phyloP scores from a whole-genome alignment of 2,888 invertebrate species.

The Zaprionus lineosus region DNA sequence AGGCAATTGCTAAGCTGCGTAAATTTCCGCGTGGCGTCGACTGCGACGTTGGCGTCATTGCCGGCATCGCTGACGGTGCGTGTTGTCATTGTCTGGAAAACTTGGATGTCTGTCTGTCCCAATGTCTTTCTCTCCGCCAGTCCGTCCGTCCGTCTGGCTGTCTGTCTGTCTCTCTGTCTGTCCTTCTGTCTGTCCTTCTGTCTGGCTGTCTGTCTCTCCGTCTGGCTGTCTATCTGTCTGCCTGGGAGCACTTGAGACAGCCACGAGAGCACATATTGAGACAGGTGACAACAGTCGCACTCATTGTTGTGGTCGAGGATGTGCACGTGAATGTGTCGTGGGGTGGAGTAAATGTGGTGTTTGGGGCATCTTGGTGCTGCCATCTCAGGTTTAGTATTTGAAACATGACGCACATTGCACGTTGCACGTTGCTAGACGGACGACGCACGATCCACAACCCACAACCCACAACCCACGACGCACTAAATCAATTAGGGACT shows the following conservation, averaged over 20 bases:
- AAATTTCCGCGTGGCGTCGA: constrained; percentile 67
- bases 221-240: constrained; percentile 39
- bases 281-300: constrained; percentile 70
- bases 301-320: constrained; percentile 32
- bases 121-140: no score
- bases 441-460: no score
- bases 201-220: no score
- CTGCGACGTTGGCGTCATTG: constrained; percentile 38
- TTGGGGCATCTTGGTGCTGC: no score
- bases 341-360: constrained; percentile 5
- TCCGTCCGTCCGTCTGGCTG: no score
- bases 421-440: no score
- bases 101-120: constrained; percentile 44
- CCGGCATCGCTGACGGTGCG: constrained; percentile 27
- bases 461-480: constrained; percentile 45
- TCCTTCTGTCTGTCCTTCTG: no score
- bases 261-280: constrained; percentile 72
- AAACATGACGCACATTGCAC: no score
- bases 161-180: no score
- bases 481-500: constrained; percentile 64
- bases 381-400: no score
- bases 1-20: constrained; percentile 73
- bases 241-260: constrained; percentile 67
- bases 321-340: no score
- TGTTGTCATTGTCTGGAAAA: constrained; percentile 28